Evolutionary conservation across 2,888 invertebrate genomes (phyloP), one percentile per base, ranked within the genome.

Genomic region (Patella ulyssiponensis): DNA sequence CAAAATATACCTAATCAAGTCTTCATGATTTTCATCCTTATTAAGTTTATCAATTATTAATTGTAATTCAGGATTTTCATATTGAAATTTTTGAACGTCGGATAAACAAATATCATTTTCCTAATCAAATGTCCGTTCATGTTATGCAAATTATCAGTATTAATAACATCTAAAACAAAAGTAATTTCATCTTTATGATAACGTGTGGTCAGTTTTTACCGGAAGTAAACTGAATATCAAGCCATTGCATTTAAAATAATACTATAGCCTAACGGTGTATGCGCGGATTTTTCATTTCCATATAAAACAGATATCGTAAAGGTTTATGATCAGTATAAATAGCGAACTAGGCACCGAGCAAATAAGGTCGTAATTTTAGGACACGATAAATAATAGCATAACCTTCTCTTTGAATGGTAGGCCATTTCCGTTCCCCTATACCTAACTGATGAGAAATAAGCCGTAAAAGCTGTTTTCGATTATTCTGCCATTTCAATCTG

Each of bases 261-360:
- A 44, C n/a, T n/a, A n/a, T n/a, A n/a, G 4, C 64, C 64, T 20
- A 64, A 20, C 23, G n/a, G 20, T 75, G 75, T 51, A 75, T 70
- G 17, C 70, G 27, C 11, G 69, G 51, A 54, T 75, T 75, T 23
- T 70, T 69, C 70, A 75, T 75, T 64, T 75, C 75, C 20, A 70
- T 17, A 3, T 52, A 69, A 54, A 71, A 75, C 17, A 70, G 69
- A n/a, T 33, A 70, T n/a, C 53, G 64, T 20, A 70, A 69, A 23
- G 75, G 75, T 75, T 75, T 75, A 69, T 54, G 75, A n/a, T 75
- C 75, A 1, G 70, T 75, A 27, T 69, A 75, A 70, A 75, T 75
- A 23, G 75, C 23, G 23, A 64, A 64, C 23, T 64, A 9, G 20
- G 64, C 23, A 11, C 64, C 64, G 9, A 64, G 27, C 23, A 70